These are phyloP conservation scores for Oegoconia quadripuncta DNA, from an alignment of 2,888 invertebrate species.

Conservation along the genomic window DNA sequence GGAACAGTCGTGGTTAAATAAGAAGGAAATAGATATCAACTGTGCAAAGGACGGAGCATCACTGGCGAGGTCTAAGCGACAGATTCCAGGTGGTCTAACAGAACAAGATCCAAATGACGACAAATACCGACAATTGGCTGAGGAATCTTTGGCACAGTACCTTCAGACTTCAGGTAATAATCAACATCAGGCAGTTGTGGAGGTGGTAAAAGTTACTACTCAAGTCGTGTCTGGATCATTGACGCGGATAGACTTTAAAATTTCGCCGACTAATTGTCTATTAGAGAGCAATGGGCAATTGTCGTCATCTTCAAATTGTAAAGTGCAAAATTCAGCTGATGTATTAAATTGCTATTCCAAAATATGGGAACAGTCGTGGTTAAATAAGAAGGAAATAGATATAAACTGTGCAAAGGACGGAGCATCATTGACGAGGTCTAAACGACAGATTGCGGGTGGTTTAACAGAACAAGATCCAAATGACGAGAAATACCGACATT, in stretches of 20 bases:
- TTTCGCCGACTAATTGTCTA: slow-evolving; percentile 6
- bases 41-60: slow-evolving; percentile 13
- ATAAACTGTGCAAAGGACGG: too few relatives aligned
- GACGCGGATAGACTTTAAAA: slow-evolving; percentile 24
- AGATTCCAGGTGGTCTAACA: slow-evolving; percentile 11
- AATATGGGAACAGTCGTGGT: too few relatives aligned
- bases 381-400: too few relatives aligned
- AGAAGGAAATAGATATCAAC: slow-evolving; percentile 35
- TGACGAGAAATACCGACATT: slow-evolving; percentile 27
- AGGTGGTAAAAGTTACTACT: slow-evolving; percentile 21
- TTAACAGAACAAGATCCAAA: too few relatives aligned
- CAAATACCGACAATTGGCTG: slow-evolving; percentile 22
- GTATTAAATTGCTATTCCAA: too few relatives aligned
- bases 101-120: slow-evolving; percentile 20
- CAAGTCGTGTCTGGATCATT: slow-evolving; percentile 26
- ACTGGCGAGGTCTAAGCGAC: slow-evolving; percentile 17
- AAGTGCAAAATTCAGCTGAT: slow-evolving; percentile 3
- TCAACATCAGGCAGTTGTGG: slow-evolving; percentile 13
- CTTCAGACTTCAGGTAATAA: slow-evolving; percentile 8
- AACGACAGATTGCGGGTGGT: too few relatives aligned
- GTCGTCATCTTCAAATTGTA: neutral
- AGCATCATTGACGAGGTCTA: too few relatives aligned
- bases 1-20: slow-evolving; percentile 77
- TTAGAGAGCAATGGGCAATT: slow-evolving; percentile 4
- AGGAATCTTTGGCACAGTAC: slow-evolving; percentile 30